Evolutionary conservation across 2,888 invertebrate species (phyloP).

Genomic region (Yponomeuta malinellus): DNA sequence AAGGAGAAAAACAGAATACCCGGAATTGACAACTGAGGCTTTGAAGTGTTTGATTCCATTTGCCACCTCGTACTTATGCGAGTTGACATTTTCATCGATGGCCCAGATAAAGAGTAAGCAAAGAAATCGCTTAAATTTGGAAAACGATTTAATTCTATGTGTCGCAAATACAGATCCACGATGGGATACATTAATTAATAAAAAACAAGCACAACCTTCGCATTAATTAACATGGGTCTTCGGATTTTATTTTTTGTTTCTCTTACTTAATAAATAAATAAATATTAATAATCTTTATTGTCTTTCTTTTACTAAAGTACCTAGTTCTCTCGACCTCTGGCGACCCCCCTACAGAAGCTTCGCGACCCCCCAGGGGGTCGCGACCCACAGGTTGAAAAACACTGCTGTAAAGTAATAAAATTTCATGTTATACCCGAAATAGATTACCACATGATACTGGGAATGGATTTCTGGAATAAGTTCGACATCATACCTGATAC

Average conservation of each 20-base stretch:
- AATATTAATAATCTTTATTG: too few relatives aligned
- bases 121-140: slow-evolving; percentile 23
- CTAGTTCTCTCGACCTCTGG: too few relatives aligned
- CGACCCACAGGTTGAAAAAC: too few relatives aligned
- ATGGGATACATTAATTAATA: slow-evolving; percentile 20
- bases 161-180: slow-evolving; percentile 22
- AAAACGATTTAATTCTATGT: slow-evolving; percentile 24
- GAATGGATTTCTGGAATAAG: too few relatives aligned
- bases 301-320: too few relatives aligned
- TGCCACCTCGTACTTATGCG: slow-evolving; percentile 24
- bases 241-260: slow-evolving; percentile 8
- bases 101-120: slow-evolving; percentile 15
- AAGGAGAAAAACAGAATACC: slow-evolving; percentile 21
- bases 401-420: too few relatives aligned
- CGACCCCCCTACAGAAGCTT: too few relatives aligned
- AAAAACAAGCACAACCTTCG: slow-evolving; percentile 18
- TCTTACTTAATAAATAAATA: too few relatives aligned
- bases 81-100: slow-evolving; percentile 17
- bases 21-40: slow-evolving; percentile 20
- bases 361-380: too few relatives aligned
- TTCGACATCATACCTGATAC: too few relatives aligned
- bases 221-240: slow-evolving; percentile 6
- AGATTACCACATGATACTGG: too few relatives aligned
- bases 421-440: too few relatives aligned
- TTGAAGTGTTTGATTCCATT: slow-evolving; percentile 23